Conservation (phyloP, 2,888 invertebrate genomes). For the Plusia festucae region DNA sequence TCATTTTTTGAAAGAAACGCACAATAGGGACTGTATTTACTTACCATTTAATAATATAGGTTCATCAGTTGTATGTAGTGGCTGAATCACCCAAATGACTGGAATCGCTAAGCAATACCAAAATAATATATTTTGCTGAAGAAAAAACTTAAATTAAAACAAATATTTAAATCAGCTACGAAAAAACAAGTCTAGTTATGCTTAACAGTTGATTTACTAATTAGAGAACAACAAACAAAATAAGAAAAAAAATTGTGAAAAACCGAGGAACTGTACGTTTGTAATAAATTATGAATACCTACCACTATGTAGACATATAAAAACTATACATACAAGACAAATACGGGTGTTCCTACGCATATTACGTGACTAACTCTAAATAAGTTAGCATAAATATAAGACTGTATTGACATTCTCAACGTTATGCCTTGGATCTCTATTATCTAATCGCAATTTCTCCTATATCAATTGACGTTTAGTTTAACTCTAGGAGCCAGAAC, state of each 20-base stretch:
- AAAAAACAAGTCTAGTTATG: not conserved
- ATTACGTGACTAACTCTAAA: conserved; percentile 1
- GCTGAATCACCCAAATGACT: too few relatives aligned
- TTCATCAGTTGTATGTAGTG: too few relatives aligned
- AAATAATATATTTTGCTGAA: too few relatives aligned
- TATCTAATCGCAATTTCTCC: conserved; percentile 27
- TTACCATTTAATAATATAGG: too few relatives aligned
- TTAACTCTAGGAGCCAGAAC: not conserved
- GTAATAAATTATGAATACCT: not conserved
- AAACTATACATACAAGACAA: not conserved
- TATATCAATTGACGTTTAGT: not conserved
- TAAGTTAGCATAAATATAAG: not conserved
- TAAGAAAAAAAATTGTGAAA: not conserved
- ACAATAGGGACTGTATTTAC: too few relatives aligned
- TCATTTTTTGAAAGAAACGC: too few relatives aligned
- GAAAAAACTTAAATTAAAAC: not conserved
- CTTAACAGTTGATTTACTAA: not conserved
- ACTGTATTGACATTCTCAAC: conserved; percentile 33
- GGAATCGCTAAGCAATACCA: too few relatives aligned
- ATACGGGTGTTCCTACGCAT: not conserved
- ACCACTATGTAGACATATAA: not conserved
- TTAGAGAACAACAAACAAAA: not conserved
- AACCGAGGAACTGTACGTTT: not conserved
- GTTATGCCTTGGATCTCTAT: conserved; percentile 35
- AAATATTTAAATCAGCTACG: not conserved